Conservation (phyloP, 2,888 invertebrate genomes). For the Drosophila hawaiiensis region DNA sequence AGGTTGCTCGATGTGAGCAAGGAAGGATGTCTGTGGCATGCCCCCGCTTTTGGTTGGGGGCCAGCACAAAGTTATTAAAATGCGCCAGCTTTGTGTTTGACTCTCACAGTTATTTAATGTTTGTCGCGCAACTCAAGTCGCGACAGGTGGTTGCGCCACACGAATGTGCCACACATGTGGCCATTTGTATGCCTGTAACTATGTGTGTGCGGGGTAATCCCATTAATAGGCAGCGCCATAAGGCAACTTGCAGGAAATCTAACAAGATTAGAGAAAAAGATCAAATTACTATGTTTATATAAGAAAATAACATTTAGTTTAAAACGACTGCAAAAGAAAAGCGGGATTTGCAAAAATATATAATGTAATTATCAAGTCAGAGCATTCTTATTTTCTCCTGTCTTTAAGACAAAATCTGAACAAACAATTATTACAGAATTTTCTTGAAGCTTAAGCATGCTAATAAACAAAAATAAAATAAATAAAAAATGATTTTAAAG, state of each 20-base stretch:
- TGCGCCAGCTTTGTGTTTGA: slow-evolving; percentile 54
- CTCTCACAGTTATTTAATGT: slow-evolving; percentile 68
- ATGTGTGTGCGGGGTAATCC: slow-evolving; percentile 29
- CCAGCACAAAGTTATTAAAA: slow-evolving; percentile 73
- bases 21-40: not conserved
- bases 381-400: not conserved
- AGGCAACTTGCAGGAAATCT: slow-evolving; percentile 7
- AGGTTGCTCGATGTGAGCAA: slow-evolving; percentile 13
- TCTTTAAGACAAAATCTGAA: not conserved
- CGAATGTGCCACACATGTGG: slow-evolving; percentile 17
- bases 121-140: slow-evolving; percentile 50
- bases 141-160: slow-evolving; percentile 77
- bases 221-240: slow-evolving; percentile 43
- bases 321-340: not conserved
- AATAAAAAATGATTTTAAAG: not conserved
- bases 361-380: not conserved
- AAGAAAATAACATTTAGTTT: not conserved
- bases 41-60: not conserved
- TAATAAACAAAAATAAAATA: not conserved
- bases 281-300: not conserved
- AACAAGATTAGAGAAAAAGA: slow-evolving; percentile 6
- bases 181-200: not conserved
- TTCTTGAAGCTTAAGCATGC: not conserved
- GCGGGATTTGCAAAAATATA: not conserved
- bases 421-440: not conserved